These are phyloP conservation scores for Trachemys scripta DNA, from an alignment of 2,113 vertebrate species.

Conservation along the genomic window DNA sequence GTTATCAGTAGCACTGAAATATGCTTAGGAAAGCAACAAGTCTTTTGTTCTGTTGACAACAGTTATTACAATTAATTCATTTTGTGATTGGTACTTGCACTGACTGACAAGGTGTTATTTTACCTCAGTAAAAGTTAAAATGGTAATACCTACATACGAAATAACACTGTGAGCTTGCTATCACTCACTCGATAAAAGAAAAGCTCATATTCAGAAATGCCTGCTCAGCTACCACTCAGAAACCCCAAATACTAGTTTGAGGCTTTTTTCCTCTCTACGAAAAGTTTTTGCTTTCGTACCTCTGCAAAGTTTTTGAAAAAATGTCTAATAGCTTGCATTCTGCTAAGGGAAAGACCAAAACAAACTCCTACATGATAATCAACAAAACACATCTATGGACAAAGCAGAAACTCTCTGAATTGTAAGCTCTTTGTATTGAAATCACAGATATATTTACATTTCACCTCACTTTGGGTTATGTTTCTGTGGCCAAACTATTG, in stretches of 20 bases:
- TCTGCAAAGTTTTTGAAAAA: background rate
- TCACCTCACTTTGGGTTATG: background rate
- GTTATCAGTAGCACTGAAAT: constrained; percentile 80
- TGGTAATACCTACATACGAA: constrained; percentile 87
- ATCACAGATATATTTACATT: background rate
- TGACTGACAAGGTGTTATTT: constrained; percentile 96
- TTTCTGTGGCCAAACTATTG: background rate
- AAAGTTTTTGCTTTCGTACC: background rate
- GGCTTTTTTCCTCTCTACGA: background rate
- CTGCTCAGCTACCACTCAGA: constrained; percentile 48
- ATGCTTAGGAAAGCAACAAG: constrained; percentile 92
- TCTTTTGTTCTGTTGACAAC: constrained; percentile 90
- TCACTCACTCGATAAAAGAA: constrained; percentile 78
- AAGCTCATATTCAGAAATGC: constrained; percentile 68
- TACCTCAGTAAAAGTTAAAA: constrained; percentile 91
- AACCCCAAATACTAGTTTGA: background rate
- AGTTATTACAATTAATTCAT: constrained; percentile 95
- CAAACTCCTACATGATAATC: background rate
- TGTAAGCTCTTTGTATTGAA: background rate
- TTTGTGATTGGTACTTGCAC: constrained; percentile 91
- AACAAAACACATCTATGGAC: accelerated
- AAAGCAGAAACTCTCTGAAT: background rate
- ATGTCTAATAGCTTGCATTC: background rate
- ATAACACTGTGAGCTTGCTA: constrained; percentile 82
- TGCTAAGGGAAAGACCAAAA: background rate